Percentiles rank a stretch among this genome's conserved stretches.
These are phyloP conservation scores for Crossoptilon crossoptilon DNA, from an alignment of 2,797 vertebrate species.

Conservation along the genomic window DNA sequence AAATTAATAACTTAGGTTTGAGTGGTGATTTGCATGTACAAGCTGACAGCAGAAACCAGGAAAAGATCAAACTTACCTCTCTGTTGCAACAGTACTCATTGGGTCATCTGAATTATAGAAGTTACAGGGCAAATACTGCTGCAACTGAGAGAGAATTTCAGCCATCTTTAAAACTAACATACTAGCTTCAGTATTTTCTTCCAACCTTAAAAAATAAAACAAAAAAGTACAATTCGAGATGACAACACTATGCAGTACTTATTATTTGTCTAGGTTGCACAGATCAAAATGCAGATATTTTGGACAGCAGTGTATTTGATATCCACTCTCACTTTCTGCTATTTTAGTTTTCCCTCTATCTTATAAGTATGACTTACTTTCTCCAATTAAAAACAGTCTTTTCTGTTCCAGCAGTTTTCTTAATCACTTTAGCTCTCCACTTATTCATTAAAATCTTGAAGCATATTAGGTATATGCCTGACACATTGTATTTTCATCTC, in stretches of 20 bases:
- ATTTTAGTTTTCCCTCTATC: background rate
- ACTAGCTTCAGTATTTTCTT: conserved; percentile 13
- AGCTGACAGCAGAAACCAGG: background rate
- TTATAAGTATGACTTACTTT: background rate
- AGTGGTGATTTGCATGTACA: background rate
- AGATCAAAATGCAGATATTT: background rate
- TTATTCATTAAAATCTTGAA: background rate
- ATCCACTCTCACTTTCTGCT: background rate
- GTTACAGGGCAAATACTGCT: background rate
- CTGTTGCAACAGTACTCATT: background rate
- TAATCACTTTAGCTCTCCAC: background rate
- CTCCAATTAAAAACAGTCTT: background rate
- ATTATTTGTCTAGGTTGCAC: background rate
- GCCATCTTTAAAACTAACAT: conserved; percentile 26
- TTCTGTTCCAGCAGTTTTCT: background rate
- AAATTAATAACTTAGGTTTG: background rate
- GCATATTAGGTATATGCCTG: background rate
- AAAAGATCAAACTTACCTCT: conserved; percentile 65
- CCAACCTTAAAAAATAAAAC: conserved; percentile 61
- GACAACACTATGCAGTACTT: background rate
- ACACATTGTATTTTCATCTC: background rate
- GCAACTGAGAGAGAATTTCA: conserved; percentile 52
- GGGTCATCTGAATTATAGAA: background rate
- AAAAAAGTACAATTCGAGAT: background rate
- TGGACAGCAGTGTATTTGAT: background rate